A percentile compares a stretch with the other conserved stretches of the same genome.
phyloP scores from a whole-genome alignment of 2,113 vertebrate species.

The Trematomus loennbergii region DNA sequence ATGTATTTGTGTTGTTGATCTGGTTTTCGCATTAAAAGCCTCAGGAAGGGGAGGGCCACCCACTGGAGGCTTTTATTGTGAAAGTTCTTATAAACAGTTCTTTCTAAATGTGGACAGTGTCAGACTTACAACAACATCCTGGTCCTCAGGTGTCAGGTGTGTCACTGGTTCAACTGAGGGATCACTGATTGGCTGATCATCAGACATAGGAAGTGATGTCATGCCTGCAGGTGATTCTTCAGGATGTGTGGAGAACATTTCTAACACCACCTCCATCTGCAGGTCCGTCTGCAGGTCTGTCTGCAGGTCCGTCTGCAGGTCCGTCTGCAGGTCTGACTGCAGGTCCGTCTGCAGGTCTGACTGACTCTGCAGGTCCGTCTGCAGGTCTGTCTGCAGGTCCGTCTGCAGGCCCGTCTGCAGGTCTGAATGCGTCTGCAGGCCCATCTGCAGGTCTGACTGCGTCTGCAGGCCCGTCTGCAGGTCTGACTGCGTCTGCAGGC shows the following conservation, averaged over 20 bases:
- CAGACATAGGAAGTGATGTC: conserved; percentile 39
- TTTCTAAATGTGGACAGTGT: neutral
- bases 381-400: too few relatives aligned
- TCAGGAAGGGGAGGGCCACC: too few relatives aligned
- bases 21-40: too few relatives aligned
- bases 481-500: too few relatives aligned
- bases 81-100: neutral
- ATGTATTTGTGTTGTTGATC: too few relatives aligned
- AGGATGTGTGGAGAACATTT: neutral
- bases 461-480: too few relatives aligned
- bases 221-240: neutral
- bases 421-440: too few relatives aligned
- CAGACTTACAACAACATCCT: neutral
- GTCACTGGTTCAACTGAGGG: neutral
- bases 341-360: neutral
- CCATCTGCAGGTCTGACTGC: too few relatives aligned
- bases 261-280: conserved; percentile 13
- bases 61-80: too few relatives aligned
- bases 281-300: neutral
- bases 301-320: neutral
- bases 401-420: too few relatives aligned
- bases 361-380: neutral
- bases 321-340: neutral
- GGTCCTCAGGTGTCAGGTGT: neutral
- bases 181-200: conserved; percentile 6